Percentiles rank a stretch among this genome's conserved stretches.
Conservation (phyloP, 2,888 invertebrate genomes). For the Rhamphomyia laevipes region DNA sequence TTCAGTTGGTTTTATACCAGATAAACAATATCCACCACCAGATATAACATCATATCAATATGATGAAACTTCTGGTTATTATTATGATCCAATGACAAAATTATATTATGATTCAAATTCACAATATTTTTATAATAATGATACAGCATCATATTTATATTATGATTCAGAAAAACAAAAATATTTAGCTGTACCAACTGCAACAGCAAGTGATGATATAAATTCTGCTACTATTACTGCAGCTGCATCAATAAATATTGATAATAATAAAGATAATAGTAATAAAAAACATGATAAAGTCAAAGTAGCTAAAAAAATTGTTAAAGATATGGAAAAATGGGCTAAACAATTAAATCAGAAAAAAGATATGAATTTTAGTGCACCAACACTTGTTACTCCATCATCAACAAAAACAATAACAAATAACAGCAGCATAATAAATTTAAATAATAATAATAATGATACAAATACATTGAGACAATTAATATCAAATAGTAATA, state of each 20-base stretch:
- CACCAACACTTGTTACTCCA: constrained; percentile 23
- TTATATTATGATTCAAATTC: constrained; percentile 94
- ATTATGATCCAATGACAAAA: constrained; percentile 85
- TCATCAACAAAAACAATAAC: not conserved
- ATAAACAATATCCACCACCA: constrained; percentile 48
- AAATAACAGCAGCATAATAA: not conserved
- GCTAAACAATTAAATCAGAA: constrained; percentile 94
- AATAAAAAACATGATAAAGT: constrained; percentile 78
- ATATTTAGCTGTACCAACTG: constrained; percentile 37
- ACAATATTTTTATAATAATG: constrained; percentile 92
- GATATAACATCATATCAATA: constrained; percentile 87
- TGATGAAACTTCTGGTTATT: constrained; percentile 91
- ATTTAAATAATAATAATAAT: not conserved
- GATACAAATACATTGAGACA: not conserved
- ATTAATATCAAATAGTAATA: constrained; percentile 3
- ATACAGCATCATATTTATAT: constrained; percentile 83
- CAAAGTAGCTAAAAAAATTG: constrained; percentile 94
- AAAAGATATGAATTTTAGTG: constrained; percentile 51
- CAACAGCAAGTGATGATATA: constrained; percentile 28
- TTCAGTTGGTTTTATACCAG: no score
- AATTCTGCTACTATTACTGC: constrained; percentile 11
- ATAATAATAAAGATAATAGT: not conserved
- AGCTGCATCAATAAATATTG: constrained; percentile 14
- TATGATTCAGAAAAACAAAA: constrained; percentile 73
- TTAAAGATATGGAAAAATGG: constrained; percentile 81